Evolutionary conservation across 64 coral and sea anemone genomes (phyloP).

Genomic region (Orbicella faveolata): DNA sequence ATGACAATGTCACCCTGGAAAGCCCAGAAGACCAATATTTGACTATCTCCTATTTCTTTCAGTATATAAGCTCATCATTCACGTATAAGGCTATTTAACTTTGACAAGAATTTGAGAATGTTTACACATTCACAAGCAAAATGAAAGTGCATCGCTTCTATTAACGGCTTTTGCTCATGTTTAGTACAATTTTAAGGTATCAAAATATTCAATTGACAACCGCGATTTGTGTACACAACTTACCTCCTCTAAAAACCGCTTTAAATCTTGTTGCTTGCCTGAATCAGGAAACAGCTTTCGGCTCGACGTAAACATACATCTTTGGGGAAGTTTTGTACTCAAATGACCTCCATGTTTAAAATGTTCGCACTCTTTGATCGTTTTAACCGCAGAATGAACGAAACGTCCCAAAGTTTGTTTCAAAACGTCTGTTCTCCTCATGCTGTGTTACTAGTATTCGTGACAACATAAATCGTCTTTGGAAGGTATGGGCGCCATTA

Average conservation of each 20-base stretch:
- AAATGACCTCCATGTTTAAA: not conserved
- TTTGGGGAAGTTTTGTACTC: not conserved
- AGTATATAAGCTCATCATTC: no score
- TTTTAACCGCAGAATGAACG: not conserved
- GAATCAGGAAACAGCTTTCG: constrained; percentile 16
- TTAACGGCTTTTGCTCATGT: no score
- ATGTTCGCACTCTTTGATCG: not conserved
- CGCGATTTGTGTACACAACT: not conserved
- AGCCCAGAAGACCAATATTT: no score
- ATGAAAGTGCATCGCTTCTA: no score
- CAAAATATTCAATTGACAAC: not conserved
- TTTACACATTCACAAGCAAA: no score
- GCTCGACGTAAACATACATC: not conserved
- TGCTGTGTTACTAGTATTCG: not conserved
- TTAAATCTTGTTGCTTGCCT: constrained; percentile 54
- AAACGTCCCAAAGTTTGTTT: not conserved
- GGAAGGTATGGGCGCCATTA: not conserved
- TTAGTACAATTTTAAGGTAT: not conserved
- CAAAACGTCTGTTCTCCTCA: constrained; percentile 16
- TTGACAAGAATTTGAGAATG: no score
- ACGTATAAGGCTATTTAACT: no score
- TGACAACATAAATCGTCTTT: not conserved
- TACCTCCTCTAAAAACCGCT: constrained; percentile 91
- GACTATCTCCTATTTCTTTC: no score
- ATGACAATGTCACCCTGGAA: no score